Base-by-base conservation (phyloP, 1,140 invertebrate species). In the Drosophila paulistorum region DNA sequence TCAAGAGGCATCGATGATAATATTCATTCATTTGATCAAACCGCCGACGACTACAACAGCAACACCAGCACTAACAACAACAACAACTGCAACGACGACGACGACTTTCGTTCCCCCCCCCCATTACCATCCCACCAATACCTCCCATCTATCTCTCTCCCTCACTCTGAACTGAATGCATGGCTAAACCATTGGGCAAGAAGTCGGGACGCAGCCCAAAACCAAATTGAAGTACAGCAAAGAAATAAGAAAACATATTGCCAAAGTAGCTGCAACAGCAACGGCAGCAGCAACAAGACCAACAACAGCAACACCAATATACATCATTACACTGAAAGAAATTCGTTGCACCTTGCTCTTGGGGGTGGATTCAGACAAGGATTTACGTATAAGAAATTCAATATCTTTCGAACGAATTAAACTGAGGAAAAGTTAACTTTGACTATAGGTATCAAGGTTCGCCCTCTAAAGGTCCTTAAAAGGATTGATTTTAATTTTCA, bases 11-110 rank as follows among this genome's bases (percentile, higher is more conserved):
- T 89, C 84, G 84, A 89, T 89, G 84, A 89, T 89, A 89, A 89
- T 89, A 89, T 89, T 89, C 84, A 89, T 89, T 89, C 84, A 89
- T 89, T 89, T 89, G 84, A 89, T 89, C 85, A 77, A 89, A 89
- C 84, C 84, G 84, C 80, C 84, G 74, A 84, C 79, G 83, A 89
- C 75, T 80, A 79, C 72, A 77, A 78, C 79, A 55, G 62, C 74
- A 70, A 81, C 71, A 69, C 76, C 76, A 48, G 17, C 45, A 17
- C 9, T 14, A 48, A 48, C 74, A 69, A 81, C 67, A 69, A 81
- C 67, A 69, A 79, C 76, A 48, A 48, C 45, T 7, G 23, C 45
- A 51, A 48, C 84, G 68, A 81, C 79, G 65, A 66, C 71, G 74
- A 81, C 72, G 74, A 79, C 77, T 79, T 79, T 79, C 77, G 76